Percentiles rank a stretch among this genome's conserved stretches.
Conservation (phyloP, 1,140 invertebrate genomes). For the Apis dorsata region DNA sequence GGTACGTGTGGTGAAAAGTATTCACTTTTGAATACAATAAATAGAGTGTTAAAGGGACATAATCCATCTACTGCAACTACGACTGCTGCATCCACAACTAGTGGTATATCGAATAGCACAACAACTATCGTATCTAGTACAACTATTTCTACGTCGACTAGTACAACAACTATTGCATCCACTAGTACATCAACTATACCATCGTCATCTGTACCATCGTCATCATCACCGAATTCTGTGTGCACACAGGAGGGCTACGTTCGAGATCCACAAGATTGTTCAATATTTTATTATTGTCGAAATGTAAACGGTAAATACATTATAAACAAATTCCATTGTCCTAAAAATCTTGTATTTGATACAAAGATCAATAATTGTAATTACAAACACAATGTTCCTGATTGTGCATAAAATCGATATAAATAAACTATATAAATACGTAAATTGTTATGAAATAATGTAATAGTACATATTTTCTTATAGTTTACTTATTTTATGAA, state of each 20-base stretch:
- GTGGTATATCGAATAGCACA: too few species aligned
- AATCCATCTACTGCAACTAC: constrained; percentile 49
- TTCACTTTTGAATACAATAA: constrained; percentile 82
- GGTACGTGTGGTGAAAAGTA: constrained; percentile 83
- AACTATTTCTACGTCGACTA: too few species aligned
- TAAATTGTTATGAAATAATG: too few species aligned
- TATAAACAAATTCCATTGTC: constrained; percentile 26
- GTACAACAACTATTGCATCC: too few species aligned
- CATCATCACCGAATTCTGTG: not conserved
- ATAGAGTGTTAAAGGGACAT: constrained; percentile 70
- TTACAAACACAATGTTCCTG: constrained; percentile 16
- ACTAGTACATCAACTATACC: not conserved
- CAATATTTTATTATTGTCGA: constrained; percentile 63
- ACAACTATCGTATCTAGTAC: too few species aligned
- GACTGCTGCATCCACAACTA: not conserved
- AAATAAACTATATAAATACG: too few species aligned
- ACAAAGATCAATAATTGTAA: constrained; percentile 35
- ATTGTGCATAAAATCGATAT: not conserved
- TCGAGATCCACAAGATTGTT: constrained; percentile 59
- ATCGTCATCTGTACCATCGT: constrained; percentile 22
- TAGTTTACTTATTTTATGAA: too few species aligned
- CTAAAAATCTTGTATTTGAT: constrained; percentile 50
- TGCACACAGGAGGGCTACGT: constrained; percentile 66
- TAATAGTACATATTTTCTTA: too few species aligned
- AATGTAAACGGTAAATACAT: not conserved